Percentiles rank a stretch among this genome's conserved stretches.
phyloP scores from a whole-genome alignment of 2,797 vertebrate species.

The Thripadectes ignobilis region DNA sequence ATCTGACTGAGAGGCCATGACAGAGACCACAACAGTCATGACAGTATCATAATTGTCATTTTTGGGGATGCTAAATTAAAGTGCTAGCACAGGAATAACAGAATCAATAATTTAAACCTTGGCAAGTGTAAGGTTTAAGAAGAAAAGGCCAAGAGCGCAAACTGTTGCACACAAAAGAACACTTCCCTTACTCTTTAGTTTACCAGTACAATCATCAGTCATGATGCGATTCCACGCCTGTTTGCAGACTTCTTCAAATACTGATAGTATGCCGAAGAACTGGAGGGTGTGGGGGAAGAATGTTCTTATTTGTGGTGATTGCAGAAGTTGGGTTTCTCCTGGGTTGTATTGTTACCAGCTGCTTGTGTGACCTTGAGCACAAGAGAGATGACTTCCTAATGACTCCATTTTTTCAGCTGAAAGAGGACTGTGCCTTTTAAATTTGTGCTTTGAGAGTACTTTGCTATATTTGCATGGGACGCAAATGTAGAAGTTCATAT shows the following conservation, averaged over 20 bases:
- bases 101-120: constrained; percentile 5
- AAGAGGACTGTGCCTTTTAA: neutral
- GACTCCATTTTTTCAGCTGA: neutral
- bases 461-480: neutral
- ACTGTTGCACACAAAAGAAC: neutral
- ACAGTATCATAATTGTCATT: constrained; percentile 32
- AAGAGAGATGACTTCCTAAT: neutral
- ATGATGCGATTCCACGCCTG: neutral
- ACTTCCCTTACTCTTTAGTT: neutral
- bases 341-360: neutral
- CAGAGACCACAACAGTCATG: neutral
- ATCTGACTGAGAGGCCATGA: constrained; percentile 42
- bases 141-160: neutral
- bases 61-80: neutral
- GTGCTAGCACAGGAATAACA: neutral
- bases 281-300: rapidly evolving
- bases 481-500: neutral
- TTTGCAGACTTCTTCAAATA: neutral
- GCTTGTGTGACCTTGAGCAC: neutral
- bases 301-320: neutral
- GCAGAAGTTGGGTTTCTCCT: neutral
- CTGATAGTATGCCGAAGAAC: neutral
- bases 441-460: neutral
- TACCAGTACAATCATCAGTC: neutral
- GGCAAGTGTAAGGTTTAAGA: neutral